Evolutionary conservation across 1,140 invertebrate genomes (phyloP).

Genomic region (Caerostris darwini): DNA sequence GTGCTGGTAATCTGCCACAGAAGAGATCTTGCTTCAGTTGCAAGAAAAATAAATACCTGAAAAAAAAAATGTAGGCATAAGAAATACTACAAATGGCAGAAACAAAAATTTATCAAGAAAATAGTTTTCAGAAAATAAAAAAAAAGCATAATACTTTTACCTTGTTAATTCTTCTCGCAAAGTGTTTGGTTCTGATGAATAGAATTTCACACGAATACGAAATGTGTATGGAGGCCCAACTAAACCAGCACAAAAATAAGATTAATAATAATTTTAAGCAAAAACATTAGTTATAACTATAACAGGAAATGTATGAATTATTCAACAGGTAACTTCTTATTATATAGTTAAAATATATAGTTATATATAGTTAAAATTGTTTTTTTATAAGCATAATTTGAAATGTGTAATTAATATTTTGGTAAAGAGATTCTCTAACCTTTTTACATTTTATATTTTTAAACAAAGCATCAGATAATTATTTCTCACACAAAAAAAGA

Average conservation of each 20-base stretch:
- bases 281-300: background rate
- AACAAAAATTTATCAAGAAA: too few species aligned
- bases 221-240: constrained; percentile 92
- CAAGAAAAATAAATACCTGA: constrained; percentile 90
- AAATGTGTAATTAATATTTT: too few species aligned
- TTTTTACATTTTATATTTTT: too few species aligned
- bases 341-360: too few species aligned
- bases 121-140: background rate
- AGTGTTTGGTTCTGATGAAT: constrained; percentile 98
- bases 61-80: constrained; percentile 69
- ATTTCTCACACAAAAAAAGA: too few species aligned
- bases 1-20: constrained; percentile 92
- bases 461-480: too few species aligned
- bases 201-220: constrained; percentile 98
- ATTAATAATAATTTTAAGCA: background rate
- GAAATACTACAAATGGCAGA: background rate
- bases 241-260: constrained; percentile 38
- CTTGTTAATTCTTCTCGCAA: constrained; percentile 95
- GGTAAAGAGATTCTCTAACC: too few species aligned
- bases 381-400: too few species aligned
- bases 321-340: too few species aligned
- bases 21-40: constrained; percentile 97
- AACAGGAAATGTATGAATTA: too few species aligned
- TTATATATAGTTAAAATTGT: too few species aligned
- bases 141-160: constrained; percentile 79